Evolutionary conservation across 2,113 vertebrate species (phyloP), one percentile per base, ranked within the genome.

Genomic region (Ammospiza nelsoni): DNA sequence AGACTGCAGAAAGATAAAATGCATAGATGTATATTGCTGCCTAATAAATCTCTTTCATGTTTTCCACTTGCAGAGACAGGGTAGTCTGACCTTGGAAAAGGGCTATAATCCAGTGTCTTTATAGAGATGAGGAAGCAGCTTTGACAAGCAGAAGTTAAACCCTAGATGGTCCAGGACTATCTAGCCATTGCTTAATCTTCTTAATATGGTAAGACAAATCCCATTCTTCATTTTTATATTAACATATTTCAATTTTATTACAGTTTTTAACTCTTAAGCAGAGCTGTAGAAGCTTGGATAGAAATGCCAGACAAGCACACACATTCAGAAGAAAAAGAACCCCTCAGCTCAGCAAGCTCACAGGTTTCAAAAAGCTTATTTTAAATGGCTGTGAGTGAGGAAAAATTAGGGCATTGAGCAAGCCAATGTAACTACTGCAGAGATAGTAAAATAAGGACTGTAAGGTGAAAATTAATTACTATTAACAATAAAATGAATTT

Each of bases 201-300:
- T 94, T 97, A 97, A 96, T 97, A 98, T 97, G 98, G 96, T 96
- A 95, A 91, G 95, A 96, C 97, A 98, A 98, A 98, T 98, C 92
- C 88, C 75, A 92, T 97, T 97, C 96, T 98, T 98, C 97, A 97
- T 95, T 97, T 98, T 97, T 95, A 95, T 89, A 96, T 95, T 97
- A 95, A 97, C 89, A 95, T 97, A 96, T 97, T 98, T 97, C 96
- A 98, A 88, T 95, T 97, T 98, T 97, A 97, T 96, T 94, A 66
- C 80, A n/a, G 37, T 97, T 96, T 98, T 97, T 94, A 98, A 97
- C 95, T 97, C 96, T 95, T 97, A 91, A 94, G 35, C 75, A 91
- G 87, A 84, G 79, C 82, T 77, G 31, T 76, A 86, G 84, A 84
- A 72, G 74, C 92, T 94, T 86, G 37, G 87, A 28, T 63, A 72